Percentiles rank a stretch among this genome's conserved stretches.
Conservation (phyloP, 2,888 invertebrate species). For the Thecocarcelia acutangulata region DNA sequence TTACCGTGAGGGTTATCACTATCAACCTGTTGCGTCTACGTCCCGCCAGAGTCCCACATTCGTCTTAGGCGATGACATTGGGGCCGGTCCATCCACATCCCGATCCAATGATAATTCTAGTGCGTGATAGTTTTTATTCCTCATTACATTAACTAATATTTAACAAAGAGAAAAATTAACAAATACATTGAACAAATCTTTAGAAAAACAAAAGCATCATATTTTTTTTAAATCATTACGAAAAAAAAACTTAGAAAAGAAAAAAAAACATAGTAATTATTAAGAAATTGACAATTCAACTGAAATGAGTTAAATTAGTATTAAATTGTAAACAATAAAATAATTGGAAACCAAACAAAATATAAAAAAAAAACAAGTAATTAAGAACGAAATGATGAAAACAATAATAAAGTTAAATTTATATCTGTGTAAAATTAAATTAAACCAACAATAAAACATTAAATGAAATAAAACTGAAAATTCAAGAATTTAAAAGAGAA, state of each 20-base stretch:
- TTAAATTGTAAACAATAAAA: constrained; percentile 69
- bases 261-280: constrained; percentile 42
- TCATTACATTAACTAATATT: constrained; percentile 73
- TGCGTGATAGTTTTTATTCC: constrained; percentile 82
- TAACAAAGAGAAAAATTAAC: constrained; percentile 70
- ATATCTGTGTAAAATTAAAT: constrained; percentile 70
- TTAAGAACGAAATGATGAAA: constrained; percentile 67
- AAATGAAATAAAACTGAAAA: constrained; percentile 62
- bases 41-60: constrained; percentile 83
- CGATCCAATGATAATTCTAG: constrained; percentile 82
- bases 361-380: constrained; percentile 39
- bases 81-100: constrained; percentile 82
- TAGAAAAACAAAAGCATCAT: constrained; percentile 48
- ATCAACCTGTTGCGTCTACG: constrained; percentile 82
- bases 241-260: constrained; percentile 35
- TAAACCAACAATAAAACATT: constrained; percentile 53
- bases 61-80: constrained; percentile 80
- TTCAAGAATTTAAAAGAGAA: constrained; percentile 70
- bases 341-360: constrained; percentile 51
- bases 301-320: constrained; percentile 67
- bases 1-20: constrained; percentile 82
- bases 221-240: constrained; percentile 66
- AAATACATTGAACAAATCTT: constrained; percentile 70
- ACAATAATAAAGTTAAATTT: constrained; percentile 69
- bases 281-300: constrained; percentile 62